Conservation (phyloP, 2,888 invertebrate genomes). For the Volucella inanis region DNA sequence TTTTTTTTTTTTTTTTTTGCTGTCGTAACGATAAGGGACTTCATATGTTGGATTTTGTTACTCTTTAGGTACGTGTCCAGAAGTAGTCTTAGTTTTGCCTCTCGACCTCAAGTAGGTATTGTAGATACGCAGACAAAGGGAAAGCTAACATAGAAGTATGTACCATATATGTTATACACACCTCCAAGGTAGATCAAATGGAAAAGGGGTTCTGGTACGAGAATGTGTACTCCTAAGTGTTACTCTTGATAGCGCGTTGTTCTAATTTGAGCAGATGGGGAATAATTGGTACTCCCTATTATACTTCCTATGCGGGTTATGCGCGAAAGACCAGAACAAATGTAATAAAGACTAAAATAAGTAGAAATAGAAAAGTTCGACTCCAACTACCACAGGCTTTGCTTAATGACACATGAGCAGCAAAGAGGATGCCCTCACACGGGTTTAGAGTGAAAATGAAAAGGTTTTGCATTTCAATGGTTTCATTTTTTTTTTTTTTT, state of each 20-base stretch:
- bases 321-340: constrained; percentile 38
- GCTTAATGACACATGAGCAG: constrained; percentile 32
- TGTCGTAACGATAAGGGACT: constrained; percentile 41
- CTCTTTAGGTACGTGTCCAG: constrained; percentile 55
- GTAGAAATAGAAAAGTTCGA: constrained; percentile 9
- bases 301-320: constrained; percentile 42
- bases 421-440: constrained; percentile 13
- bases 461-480: constrained; percentile 54
- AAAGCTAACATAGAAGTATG: constrained; percentile 10
- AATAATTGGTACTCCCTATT: constrained; percentile 56
- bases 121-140: constrained; percentile 8
- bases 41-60: constrained; percentile 30
- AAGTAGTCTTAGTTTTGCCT: constrained; percentile 43
- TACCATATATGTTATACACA: no score
- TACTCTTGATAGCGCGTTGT: constrained; percentile 24
- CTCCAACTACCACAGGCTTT: constrained; percentile 9
- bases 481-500: constrained; percentile 7
- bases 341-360: constrained; percentile 18
- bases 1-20: constrained; percentile 11
- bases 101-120: constrained; percentile 46
- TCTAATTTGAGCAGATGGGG: constrained; percentile 59
- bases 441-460: constrained; percentile 12
- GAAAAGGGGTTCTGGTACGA: constrained; percentile 16
- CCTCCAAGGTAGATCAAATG: constrained; percentile 32
- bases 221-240: constrained; percentile 4